These are phyloP conservation scores for Odontocerum albicorne DNA, from an alignment of 2,888 invertebrate genomes.

Conservation along the genomic window DNA sequence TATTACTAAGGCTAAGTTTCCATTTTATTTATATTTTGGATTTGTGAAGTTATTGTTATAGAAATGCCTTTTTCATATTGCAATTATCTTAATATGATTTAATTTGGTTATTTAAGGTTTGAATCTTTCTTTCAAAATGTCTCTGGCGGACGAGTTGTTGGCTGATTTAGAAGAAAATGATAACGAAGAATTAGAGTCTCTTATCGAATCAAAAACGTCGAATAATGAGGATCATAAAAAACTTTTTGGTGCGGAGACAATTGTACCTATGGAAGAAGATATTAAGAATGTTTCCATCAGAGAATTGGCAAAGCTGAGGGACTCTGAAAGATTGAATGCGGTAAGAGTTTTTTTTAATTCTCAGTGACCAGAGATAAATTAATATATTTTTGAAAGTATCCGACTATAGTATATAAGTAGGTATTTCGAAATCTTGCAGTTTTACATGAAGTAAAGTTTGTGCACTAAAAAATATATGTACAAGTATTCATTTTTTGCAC, in stretches of 20 bases:
- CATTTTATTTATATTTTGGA: too few species aligned
- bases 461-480: too few species aligned
- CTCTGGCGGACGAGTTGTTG: slow-evolving; percentile 94
- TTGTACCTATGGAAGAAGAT: slow-evolving; percentile 62
- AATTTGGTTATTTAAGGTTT: too few species aligned
- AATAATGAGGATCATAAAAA: slow-evolving; percentile 43
- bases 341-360: slow-evolving; percentile 3
- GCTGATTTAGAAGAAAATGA: slow-evolving; percentile 97
- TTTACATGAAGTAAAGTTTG: too few species aligned
- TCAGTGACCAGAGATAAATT: not conserved
- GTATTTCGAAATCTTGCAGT: too few species aligned
- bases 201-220: slow-evolving; percentile 55
- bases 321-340: slow-evolving; percentile 69
- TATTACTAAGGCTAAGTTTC: too few species aligned
- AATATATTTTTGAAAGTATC: not conserved
- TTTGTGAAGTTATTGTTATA: too few species aligned
- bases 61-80: too few species aligned
- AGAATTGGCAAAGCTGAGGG: slow-evolving; percentile 85
- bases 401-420: too few species aligned
- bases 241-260: slow-evolving; percentile 44
- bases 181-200: slow-evolving; percentile 67
- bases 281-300: slow-evolving; percentile 75
- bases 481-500: too few species aligned
- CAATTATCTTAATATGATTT: too few species aligned
- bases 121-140: too few species aligned